phyloP scores from a whole-genome alignment of 2,888 invertebrate genomes.

The Linnaemya tessellans region DNA sequence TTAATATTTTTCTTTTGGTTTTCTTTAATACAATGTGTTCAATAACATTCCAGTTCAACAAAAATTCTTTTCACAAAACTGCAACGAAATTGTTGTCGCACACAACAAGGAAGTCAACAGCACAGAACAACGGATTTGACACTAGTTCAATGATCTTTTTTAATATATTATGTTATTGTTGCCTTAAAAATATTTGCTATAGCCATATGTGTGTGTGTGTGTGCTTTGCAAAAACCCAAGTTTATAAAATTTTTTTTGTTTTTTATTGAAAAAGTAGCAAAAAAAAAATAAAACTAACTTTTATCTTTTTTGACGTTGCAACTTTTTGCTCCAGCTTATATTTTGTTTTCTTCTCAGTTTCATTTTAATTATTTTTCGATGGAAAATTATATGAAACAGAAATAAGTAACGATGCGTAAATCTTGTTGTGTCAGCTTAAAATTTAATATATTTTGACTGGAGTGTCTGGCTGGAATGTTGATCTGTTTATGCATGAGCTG shows the following conservation, averaged over 20 bases:
- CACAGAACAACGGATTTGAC: conserved; percentile 54
- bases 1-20: no score
- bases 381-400: conserved; percentile 5
- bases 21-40: conserved; percentile 40
- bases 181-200: neutral
- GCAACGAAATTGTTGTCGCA: conserved; percentile 19
- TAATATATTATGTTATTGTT: conserved; percentile 14
- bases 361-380: conserved; percentile 9
- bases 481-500: conserved; percentile 20
- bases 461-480: conserved; percentile 49
- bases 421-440: conserved; percentile 55
- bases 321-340: neutral
- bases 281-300: neutral
- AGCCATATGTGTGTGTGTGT: neutral
- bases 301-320: conserved; percentile 16
- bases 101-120: conserved; percentile 50
- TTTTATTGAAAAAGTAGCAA: neutral
- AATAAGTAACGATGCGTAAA: conserved; percentile 36
- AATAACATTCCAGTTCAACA: conserved; percentile 44
- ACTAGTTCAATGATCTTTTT: conserved; percentile 56
- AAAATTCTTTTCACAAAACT: neutral
- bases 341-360: neutral
- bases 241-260: neutral
- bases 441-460: conserved; percentile 45
- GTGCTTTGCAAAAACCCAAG: neutral